These are phyloP conservation scores for Nebria ingens DNA, from an alignment of 1,140 invertebrate genomes.

Conservation along the genomic window DNA sequence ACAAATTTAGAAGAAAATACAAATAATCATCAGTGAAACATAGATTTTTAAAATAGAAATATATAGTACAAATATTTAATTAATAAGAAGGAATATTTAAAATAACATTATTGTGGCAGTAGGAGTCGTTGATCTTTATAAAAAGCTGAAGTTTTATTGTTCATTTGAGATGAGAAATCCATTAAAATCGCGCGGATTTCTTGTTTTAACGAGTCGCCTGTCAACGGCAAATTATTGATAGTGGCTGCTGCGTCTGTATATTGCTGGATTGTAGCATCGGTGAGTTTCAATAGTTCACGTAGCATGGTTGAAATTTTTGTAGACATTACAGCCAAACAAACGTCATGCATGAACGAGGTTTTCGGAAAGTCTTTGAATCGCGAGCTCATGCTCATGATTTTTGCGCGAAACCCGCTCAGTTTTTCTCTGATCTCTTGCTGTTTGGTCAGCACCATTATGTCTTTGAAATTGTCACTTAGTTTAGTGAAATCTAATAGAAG, in stretches of 20 bases:
- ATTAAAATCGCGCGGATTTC: neutral
- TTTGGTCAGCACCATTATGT: neutral
- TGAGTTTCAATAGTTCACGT: neutral
- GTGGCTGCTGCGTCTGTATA: neutral
- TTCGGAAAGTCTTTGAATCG: neutral
- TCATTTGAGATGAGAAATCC: no score
- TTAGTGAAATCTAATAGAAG: neutral
- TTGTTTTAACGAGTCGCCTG: neutral
- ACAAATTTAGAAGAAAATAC: no score
- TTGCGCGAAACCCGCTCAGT: neutral
- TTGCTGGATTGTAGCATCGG: neutral
- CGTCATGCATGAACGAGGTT: neutral
- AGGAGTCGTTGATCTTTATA: no score
- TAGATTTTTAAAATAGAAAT: no score
- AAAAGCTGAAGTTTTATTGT: no score
- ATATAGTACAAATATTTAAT: no score
- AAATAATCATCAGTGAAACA: no score
- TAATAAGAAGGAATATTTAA: no score
- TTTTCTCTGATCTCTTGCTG: neutral
- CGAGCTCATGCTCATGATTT: neutral
- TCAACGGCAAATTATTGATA: neutral
- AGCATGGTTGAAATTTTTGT: neutral
- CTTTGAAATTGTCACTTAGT: neutral
- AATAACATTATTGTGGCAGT: no score
- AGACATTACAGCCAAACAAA: constrained; percentile 3